Evolutionary conservation across 2,797 vertebrate species (phyloP).

Genomic region (Pangasius macronema): DNA sequence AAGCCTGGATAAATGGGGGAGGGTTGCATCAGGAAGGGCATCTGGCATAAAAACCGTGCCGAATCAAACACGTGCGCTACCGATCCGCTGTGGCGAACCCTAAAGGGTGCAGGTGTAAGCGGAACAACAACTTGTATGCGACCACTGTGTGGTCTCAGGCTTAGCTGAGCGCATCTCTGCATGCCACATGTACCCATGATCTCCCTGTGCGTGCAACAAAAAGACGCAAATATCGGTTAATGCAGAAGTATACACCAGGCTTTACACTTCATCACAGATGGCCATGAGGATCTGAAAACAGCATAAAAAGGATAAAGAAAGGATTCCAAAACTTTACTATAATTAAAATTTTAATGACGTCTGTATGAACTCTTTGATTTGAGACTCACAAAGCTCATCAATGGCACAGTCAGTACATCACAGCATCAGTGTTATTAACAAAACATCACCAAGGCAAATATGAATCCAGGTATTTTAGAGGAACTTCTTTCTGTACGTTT

Average conservation of each 20-base stretch:
- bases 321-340: background rate
- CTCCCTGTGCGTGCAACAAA: background rate
- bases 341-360: slow-evolving; percentile 1
- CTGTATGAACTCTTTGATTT: background rate
- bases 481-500: background rate
- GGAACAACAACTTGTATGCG: background rate
- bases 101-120: too few species aligned
- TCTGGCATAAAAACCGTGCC: too few species aligned
- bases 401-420: slow-evolving; percentile 7
- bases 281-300: background rate
- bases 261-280: background rate
- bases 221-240: background rate
- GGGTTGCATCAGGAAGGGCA: too few species aligned
- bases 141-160: too few species aligned
- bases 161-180: background rate
- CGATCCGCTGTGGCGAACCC: too few species aligned
- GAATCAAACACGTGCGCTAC: too few species aligned
- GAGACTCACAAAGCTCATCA: background rate
- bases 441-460: background rate
- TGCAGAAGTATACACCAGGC: background rate
- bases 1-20: too few species aligned
- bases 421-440: background rate
- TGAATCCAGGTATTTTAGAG: background rate
- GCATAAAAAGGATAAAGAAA: background rate
- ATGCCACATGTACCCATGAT: background rate